These are phyloP conservation scores for Drosophila lacertosa DNA, from an alignment of 1,140 invertebrate species.

Conservation along the genomic window DNA sequence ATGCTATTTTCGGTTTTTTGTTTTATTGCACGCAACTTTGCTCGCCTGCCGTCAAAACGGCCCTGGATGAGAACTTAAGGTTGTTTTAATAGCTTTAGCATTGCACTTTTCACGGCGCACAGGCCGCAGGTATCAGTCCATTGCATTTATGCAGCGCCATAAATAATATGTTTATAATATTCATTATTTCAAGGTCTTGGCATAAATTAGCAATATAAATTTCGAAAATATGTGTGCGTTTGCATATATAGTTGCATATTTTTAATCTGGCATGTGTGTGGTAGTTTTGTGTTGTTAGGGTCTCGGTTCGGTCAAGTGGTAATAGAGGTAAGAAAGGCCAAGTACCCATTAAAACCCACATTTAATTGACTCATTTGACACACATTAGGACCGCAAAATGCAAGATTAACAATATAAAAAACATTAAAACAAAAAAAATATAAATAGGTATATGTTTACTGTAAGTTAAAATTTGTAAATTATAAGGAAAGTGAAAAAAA, in stretches of 20 bases:
- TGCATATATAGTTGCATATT: background rate
- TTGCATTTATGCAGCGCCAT: slow-evolving; percentile 31
- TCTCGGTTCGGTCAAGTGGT: slow-evolving; percentile 14
- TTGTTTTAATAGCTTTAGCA: slow-evolving; percentile 67
- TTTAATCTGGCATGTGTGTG: background rate
- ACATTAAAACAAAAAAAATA: slow-evolving; percentile 6
- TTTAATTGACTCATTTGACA: slow-evolving; percentile 51
- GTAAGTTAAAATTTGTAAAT: background rate
- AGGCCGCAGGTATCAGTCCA: background rate
- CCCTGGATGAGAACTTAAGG: slow-evolving; percentile 41
- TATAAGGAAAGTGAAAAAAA: slow-evolving; percentile 30
- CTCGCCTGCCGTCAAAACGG: slow-evolving; percentile 24
- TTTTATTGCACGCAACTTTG: slow-evolving; percentile 67
- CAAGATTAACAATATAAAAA: background rate
- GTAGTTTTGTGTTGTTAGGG: background rate
- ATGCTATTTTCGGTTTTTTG: slow-evolving; percentile 61
- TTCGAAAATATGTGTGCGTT: slow-evolving; percentile 3
- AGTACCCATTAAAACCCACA: slow-evolving; percentile 42
- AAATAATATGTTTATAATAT: slow-evolving; percentile 26
- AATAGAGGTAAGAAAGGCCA: slow-evolving; percentile 46
- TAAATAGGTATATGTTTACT: slow-evolving; percentile 5
- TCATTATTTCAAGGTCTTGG: slow-evolving; percentile 38
- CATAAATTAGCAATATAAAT: slow-evolving; percentile 39
- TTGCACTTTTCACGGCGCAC: slow-evolving; percentile 41
- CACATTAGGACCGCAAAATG: slow-evolving; percentile 25